Base-by-base conservation (phyloP, 2,113 vertebrate species). In the Zingel zingel region DNA sequence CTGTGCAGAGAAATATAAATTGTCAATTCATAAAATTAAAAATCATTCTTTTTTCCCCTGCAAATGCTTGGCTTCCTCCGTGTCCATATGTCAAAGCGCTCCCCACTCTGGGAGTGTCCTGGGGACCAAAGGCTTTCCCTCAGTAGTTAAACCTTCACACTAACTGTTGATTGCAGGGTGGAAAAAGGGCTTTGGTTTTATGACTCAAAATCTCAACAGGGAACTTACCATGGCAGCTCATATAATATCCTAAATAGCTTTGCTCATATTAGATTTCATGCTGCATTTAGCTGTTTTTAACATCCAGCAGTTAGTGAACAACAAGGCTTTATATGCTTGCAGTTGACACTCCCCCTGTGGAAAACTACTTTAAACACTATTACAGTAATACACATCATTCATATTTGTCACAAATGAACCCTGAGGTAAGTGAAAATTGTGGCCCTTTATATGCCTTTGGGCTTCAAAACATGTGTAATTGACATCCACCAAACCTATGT, bases 211-310 rank as follows among this genome's bases (percentile, higher is more conserved):
- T 66, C 61, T 83, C 87, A 88, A 71, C 73, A 73, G 91, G 89
- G 88, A 89, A 77, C 62, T 91, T 78, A 58, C 82, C 69, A 21
- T 69, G 77, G 79, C 90, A 81, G 85, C 81, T 90, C 91, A 88
- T 92, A 93, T 74, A 86, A 85, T 91, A 91, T 88, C 89, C 74
- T 83, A 90, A 93, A 93, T 88, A 87, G 78, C 82, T 89, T 85
- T 71, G 77, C 91, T 84, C 69, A 75, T 93, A 94, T 93, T 92
- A 76, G 76, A 89, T 94, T 91, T 88, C 90, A 89, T 5, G 79
- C 81, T 76, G 72, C 39, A 85, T 91, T 90, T 88, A 36, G 54
- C 86, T 83, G 90, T 66, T 89, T 93, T 91, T 88, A 89, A 87
- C 90, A 87, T 91, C 71, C 50, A 80, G 78, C 78, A 74, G 43